Base-by-base conservation (phyloP, 2,797 vertebrate species). In the Chelon auratus region DNA sequence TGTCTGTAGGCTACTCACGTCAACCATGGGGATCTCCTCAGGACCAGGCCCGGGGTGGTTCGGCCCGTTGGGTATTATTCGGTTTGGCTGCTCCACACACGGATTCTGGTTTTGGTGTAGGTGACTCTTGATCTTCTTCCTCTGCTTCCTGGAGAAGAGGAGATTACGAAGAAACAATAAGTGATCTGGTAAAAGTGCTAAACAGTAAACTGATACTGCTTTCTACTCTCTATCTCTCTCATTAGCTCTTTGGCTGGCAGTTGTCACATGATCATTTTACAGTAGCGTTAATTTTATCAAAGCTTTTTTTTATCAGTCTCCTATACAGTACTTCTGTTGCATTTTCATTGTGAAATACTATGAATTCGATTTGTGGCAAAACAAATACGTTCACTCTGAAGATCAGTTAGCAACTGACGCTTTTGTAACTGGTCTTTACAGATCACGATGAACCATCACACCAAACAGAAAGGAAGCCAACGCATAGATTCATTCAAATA, bases 21-120 rank as follows among this genome's bases (percentile, higher is more conserved):
- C 96, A 37, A 92, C 95, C 97, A 99, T 97, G 87, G 96, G 97
- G 89, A 99, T 97, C 89, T 97, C 96, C 89, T 99, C 97, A 0
- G 95, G 95, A 59, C 92, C 90, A 0, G 90, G 91, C 20, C 95
- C 95, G 0, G 97, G 97, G 87, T 95, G 96, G 91, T 97, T 97
- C 75, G 97, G 97, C 59, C 97, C 97, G 0, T 98, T 99, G 0
- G 95, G 93, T 84, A 98, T 82, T 80, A 91, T 96, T 74, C 94
- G 94, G 93, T 96, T 97, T 66, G 97, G 96, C 84, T 96, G 97
- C 79, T 97, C 96, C 60, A 95, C 93, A 81, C 96, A 98, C 96
- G 96, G 97, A 74, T 95, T 98, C 92, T 98, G 97, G 89, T 96
- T 98, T 92, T 98, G 97, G 83, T 96, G 94, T 56, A 98, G 91